Evolutionary conservation across 2,797 vertebrate species (phyloP).

Genomic region (Anisognathus igniventris): DNA sequence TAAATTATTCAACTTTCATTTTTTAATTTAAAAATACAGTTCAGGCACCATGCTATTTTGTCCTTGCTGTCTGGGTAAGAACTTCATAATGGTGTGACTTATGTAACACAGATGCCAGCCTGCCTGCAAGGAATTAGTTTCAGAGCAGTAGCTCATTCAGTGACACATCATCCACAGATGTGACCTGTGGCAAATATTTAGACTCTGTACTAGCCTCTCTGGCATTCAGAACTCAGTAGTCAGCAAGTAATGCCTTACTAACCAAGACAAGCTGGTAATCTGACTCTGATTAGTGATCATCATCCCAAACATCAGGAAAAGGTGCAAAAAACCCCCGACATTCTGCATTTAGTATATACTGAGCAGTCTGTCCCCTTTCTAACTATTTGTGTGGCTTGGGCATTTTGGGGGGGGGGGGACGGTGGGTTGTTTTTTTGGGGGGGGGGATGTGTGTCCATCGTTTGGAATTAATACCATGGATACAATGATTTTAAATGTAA

Average conservation of each 20-base stretch:
- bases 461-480: accelerated
- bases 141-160: not conserved
- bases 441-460: accelerated
- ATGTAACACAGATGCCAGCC: not conserved
- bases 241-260: not conserved
- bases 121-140: not conserved
- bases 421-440: accelerated
- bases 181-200: not conserved
- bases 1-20: not conserved
- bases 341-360: not conserved
- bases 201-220: not conserved
- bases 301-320: not conserved
- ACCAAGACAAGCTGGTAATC: not conserved
- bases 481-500: not conserved
- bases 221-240: not conserved
- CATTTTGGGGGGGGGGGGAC: accelerated
- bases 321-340: accelerated
- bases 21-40: not conserved
- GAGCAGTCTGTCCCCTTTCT: not conserved
- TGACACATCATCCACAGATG: not conserved
- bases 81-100: not conserved
- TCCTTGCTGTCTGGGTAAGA: not conserved
- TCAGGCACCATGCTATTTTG: not conserved
- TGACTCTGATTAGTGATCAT: not conserved
- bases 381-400: not conserved